Percentiles rank a stretch among this genome's conserved stretches.
Evolutionary conservation across 2,113 vertebrate species (phyloP).

Genomic region (Epinephelus fuscoguttatus): DNA sequence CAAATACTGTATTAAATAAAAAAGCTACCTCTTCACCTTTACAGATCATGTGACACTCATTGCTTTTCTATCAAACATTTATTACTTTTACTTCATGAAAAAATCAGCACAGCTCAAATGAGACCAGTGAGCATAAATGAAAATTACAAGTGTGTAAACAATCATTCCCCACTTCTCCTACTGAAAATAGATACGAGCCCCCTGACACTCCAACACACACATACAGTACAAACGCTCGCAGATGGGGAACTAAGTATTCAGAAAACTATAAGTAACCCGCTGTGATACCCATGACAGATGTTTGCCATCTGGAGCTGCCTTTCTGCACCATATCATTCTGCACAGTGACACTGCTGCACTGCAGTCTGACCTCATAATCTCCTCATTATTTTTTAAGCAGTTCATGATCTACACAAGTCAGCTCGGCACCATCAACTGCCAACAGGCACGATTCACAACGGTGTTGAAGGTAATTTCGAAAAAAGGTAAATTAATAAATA

Average conservation of each 20-base stretch:
- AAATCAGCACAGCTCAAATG: background rate
- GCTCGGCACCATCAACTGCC: background rate
- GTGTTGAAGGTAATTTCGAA: no score
- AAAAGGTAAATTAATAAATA: background rate
- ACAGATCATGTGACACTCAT: background rate
- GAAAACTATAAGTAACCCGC: constrained; percentile 8
- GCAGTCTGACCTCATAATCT: constrained; percentile 41
- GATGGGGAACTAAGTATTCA: constrained; percentile 32
- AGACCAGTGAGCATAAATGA: background rate
- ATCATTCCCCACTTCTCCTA: background rate
- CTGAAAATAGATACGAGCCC: background rate
- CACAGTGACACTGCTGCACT: constrained; percentile 8
- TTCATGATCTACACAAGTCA: constrained; percentile 8
- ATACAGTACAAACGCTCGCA: constrained; percentile 11
- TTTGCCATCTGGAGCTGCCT: constrained; percentile 59
- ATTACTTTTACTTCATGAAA: constrained; percentile 15
- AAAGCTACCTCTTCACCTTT: background rate
- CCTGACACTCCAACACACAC: constrained; percentile 1
- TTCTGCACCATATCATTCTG: constrained; percentile 25
- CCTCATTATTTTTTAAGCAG: constrained; percentile 38
- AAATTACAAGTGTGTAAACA: constrained; percentile 4
- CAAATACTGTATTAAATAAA: background rate
- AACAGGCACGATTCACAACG: background rate
- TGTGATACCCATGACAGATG: constrained; percentile 61
- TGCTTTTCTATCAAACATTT: constrained; percentile 2